These are phyloP conservation scores for Xanthia icteritia DNA, from an alignment of 2,888 invertebrate genomes.

Conservation along the genomic window DNA sequence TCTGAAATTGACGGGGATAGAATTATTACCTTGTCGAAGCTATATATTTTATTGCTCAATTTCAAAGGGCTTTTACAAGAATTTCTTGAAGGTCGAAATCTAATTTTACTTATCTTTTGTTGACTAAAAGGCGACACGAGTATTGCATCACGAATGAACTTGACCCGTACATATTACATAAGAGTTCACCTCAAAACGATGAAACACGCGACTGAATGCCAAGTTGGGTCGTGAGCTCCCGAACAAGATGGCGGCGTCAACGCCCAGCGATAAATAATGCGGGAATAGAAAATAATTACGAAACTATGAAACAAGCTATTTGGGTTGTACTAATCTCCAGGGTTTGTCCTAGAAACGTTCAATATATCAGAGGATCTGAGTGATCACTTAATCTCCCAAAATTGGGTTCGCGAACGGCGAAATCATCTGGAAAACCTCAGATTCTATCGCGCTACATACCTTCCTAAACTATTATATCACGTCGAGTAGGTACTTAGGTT, in stretches of 20 bases:
- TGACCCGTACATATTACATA: slow-evolving; percentile 63
- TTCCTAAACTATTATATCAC: slow-evolving; percentile 61
- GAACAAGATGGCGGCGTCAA: slow-evolving; percentile 52
- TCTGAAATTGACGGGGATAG: slow-evolving; percentile 29
- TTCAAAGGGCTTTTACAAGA: slow-evolving; percentile 30
- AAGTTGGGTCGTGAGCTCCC: slow-evolving; percentile 46
- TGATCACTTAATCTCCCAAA: slow-evolving; percentile 70
- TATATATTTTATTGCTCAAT: slow-evolving; percentile 17
- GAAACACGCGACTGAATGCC: slow-evolving; percentile 55
- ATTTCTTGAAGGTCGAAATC: slow-evolving; percentile 37
- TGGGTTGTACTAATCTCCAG: slow-evolving; percentile 66
- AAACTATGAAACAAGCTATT: slow-evolving; percentile 61
- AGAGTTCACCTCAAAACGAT: slow-evolving; percentile 65
- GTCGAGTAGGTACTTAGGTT: slow-evolving; percentile 23
- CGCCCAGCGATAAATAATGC: slow-evolving; percentile 54
- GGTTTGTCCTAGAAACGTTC: slow-evolving; percentile 70
- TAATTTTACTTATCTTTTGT: slow-evolving; percentile 35
- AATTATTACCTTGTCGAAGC: background rate
- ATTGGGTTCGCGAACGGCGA: slow-evolving; percentile 58
- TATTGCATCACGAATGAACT: slow-evolving; percentile 56
- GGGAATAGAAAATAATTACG: slow-evolving; percentile 65
- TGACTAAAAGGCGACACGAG: slow-evolving; percentile 39
- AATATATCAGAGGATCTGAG: slow-evolving; percentile 51
- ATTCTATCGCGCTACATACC: slow-evolving; percentile 64
- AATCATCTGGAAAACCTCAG: slow-evolving; percentile 59